Base-by-base conservation (phyloP, 2,113 vertebrate genomes). In the Gallinago jamesoni region DNA sequence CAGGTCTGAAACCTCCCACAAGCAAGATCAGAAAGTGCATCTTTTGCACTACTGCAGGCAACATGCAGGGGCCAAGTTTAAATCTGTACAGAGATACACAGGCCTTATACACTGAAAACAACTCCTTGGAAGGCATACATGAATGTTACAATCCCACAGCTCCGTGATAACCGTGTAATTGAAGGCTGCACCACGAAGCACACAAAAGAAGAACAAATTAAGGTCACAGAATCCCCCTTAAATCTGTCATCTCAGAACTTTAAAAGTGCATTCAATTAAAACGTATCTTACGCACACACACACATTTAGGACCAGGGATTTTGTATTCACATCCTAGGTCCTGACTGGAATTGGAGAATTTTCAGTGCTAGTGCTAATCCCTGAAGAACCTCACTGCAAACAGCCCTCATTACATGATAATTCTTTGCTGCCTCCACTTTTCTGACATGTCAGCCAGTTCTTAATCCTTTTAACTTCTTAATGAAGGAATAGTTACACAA, bases 391-490 rank as follows among this genome's bases (percentile, higher is more conserved):
- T 95, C 48, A 48, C 47, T 50, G 28, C 80, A 92, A 86, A 77
- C 75, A 93, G 53, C 53, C 52, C 67, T 88, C 72, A 83, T 83
- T 90, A 89, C 47, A 72, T 0, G 0, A 7, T 45, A 89, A 79
- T 45, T 88, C 89, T 88, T 82, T 33, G n/a, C 39, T 59, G 62
- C 43, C 37, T 83, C 47, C 66, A 59, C 66, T 79, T 90, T 85
- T 85, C 50, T 79, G 75, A 83, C 6, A 6, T 55, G n/a, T 90
- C 89, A 96, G 70, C 10, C 63, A 76, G n/a, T 63, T 79, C 84
- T 79, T 89, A 95, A 89, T 94, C 62, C 79, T 79, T 95, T 85
- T 72, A 94, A 79, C 62, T 88, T 88, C 66, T 90, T 88, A 88
- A 88, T 59, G 87, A 90, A 89, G 53, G 30, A 84, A 53, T 23